Conservation (phyloP, 2,797 vertebrate species). For the Phataginus tricuspis region DNA sequence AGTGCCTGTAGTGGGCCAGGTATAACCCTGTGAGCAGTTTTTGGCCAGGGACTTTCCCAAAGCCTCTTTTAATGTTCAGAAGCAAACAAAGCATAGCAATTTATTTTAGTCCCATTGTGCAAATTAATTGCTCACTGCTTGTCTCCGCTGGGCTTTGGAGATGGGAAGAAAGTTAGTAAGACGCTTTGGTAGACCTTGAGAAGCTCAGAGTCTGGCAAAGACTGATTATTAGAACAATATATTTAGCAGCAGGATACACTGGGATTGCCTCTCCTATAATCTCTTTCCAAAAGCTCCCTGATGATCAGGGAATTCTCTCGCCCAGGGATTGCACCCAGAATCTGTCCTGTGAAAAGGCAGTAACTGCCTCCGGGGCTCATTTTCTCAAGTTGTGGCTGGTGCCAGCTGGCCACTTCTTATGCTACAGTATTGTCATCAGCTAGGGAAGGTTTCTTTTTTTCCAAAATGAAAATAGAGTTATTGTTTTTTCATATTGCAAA, state of each 20-base stretch:
- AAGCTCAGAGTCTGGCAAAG: not conserved
- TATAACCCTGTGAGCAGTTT: not conserved
- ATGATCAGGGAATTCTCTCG: not conserved
- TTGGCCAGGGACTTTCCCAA: not conserved
- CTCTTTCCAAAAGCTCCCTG: not conserved
- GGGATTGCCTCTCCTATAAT: not conserved
- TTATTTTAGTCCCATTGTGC: not conserved
- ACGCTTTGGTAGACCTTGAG: not conserved
- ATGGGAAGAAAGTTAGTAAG: not conserved
- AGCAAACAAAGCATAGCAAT: not conserved
- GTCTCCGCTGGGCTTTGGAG: not conserved
- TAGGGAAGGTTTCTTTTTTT: not conserved
- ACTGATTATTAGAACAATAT: not conserved
- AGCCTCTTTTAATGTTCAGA: not conserved
- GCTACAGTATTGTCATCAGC: too few species aligned
- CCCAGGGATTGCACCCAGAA: not conserved
- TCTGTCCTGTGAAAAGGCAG: not conserved
- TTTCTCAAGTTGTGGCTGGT: not conserved
- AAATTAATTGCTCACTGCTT: not conserved
- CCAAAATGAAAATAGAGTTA: not conserved
- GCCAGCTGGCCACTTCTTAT: accelerated
- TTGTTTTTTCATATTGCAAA: not conserved
- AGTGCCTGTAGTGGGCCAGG: accelerated
- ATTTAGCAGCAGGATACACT: not conserved
- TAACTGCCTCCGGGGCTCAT: not conserved